A percentile compares a stretch with the other conserved stretches of the same genome.
phyloP scores from a whole-genome alignment of 2,113 vertebrate species.

The Aptenodytes patagonicus region DNA sequence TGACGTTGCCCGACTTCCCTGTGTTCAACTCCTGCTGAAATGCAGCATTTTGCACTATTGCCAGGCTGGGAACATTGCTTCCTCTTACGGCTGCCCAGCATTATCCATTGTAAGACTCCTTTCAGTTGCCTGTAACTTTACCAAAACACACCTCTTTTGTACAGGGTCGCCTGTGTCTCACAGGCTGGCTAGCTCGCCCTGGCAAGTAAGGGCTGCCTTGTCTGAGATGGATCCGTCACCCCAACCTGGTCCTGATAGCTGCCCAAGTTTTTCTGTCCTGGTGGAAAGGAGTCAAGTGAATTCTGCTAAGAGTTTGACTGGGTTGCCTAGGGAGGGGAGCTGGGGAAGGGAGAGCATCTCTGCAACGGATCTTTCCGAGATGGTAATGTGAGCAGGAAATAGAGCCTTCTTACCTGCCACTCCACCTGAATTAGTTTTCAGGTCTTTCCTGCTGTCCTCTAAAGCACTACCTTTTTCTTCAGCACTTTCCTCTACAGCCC shows the following conservation, averaged over 20 bases:
- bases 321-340: background rate
- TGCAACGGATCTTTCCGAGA: background rate
- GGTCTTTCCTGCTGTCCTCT: background rate
- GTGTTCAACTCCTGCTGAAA: background rate
- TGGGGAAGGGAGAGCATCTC: background rate
- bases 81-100: background rate
- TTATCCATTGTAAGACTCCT: background rate
- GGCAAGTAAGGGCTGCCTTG: background rate
- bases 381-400: background rate
- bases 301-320: background rate
- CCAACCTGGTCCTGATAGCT: background rate
- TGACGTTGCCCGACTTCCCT: background rate
- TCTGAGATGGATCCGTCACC: rapidly evolving
- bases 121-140: background rate
- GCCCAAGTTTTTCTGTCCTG: background rate
- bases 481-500: background rate
- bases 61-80: background rate
- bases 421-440: background rate
- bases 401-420: background rate
- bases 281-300: background rate
- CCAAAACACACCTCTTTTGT: background rate
- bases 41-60: background rate
- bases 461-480: background rate
- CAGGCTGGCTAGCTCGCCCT: background rate
- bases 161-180: background rate